Conservation (phyloP, 53 echinoderm and acorn worm genomes). For the Paelopatides confundens region DNA sequence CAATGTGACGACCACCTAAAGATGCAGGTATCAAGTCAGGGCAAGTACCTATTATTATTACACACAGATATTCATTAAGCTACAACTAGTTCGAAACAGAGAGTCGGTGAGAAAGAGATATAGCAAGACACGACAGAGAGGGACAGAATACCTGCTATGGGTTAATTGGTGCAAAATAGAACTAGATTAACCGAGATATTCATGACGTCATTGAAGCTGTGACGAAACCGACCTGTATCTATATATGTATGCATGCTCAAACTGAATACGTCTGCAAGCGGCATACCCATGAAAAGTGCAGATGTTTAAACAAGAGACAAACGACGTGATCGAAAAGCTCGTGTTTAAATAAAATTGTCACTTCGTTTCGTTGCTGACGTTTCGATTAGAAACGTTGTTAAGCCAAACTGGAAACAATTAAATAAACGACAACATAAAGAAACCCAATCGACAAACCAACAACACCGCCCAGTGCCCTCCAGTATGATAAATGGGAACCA, state of each 20-base stretch:
- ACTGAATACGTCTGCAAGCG: background rate
- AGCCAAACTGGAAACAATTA: no score
- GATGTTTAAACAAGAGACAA: no score
- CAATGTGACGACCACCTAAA: background rate
- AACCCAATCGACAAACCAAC: no score
- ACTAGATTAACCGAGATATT: conserved; percentile 9
- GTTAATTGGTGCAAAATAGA: conserved; percentile 4
- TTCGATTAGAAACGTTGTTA: no score
- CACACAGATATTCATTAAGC: background rate
- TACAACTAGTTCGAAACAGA: background rate
- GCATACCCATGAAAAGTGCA: background rate
- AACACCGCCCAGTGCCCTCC: no score
- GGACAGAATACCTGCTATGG: background rate
- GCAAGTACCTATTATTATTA: background rate
- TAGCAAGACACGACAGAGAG: background rate
- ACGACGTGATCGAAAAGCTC: no score
- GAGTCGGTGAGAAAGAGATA: background rate
- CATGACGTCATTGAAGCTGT: conserved; percentile 15
- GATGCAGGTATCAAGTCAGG: background rate
- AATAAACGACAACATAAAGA: no score
- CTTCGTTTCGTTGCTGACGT: no score
- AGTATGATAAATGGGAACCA: no score
- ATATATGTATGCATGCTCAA: background rate
- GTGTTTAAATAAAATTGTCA: no score
- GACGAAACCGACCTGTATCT: background rate